Percentiles rank a stretch among this genome's conserved stretches.
Conservation (phyloP, 2,888 invertebrate genomes). For the Halocaridina rubra region DNA sequence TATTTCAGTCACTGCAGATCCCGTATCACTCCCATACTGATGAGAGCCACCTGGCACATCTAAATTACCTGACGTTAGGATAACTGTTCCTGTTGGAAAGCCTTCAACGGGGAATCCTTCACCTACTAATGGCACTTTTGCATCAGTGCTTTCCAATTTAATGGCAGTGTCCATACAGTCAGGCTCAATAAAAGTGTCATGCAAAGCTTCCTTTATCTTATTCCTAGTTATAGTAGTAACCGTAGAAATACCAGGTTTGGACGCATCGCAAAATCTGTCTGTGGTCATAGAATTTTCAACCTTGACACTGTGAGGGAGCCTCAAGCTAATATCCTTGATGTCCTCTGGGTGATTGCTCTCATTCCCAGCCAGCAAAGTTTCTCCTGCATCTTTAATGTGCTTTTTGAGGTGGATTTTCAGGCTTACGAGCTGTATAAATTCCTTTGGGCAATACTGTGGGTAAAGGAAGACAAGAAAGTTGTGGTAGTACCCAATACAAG, state of each 20-base stretch:
- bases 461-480: too few species aligned
- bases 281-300: not conserved
- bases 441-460: slow-evolving; percentile 39
- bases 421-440: slow-evolving; percentile 54
- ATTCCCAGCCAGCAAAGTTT: not conserved
- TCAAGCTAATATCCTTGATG: not conserved
- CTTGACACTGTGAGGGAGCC: not conserved
- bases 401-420: slow-evolving; percentile 53
- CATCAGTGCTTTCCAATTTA: not conserved
- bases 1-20: slow-evolving; percentile 12
- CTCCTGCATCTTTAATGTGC: slow-evolving; percentile 28
- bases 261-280: not conserved
- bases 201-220: not conserved
- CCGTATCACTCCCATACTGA: slow-evolving; percentile 7
- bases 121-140: not conserved
- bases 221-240: not conserved
- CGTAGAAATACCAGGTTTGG: not conserved
- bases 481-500: too few species aligned
- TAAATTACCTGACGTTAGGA: slow-evolving; percentile 4
- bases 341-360: not conserved
- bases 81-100: slow-evolving; percentile 24
- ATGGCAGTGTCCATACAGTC: too few species aligned
- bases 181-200: too few species aligned
- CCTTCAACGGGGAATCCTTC: not conserved
- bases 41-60: not conserved